Evolutionary conservation across 2,888 invertebrate genomes (phyloP).

Genomic region (Acrobasis consociella): DNA sequence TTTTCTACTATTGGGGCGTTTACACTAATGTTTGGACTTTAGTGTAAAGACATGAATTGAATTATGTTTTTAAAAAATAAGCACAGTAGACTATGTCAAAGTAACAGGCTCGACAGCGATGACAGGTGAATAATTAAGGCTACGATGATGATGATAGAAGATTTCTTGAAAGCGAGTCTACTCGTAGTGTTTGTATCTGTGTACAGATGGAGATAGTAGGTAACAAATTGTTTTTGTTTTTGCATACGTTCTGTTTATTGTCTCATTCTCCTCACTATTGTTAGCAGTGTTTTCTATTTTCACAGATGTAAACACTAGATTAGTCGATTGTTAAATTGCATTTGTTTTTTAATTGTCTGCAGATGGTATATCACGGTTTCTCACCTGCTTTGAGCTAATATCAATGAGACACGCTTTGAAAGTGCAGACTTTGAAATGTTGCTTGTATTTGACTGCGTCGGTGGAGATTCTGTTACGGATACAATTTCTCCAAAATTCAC

Average conservation of each 20-base stretch:
- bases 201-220: slow-evolving; percentile 1
- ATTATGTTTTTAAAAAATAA: too few relatives aligned
- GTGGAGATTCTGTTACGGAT: slow-evolving; percentile 22
- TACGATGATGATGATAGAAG: not conserved
- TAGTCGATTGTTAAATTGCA: slow-evolving; percentile 16
- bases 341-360: slow-evolving; percentile 9
- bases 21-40: slow-evolving; percentile 19
- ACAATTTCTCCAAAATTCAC: slow-evolving; percentile 24
- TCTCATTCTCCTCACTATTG: slow-evolving; percentile 14
- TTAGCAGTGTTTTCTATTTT: slow-evolving; percentile 15
- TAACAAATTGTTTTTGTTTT: slow-evolving; percentile 11
- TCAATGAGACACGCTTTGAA: not conserved
- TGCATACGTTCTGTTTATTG: slow-evolving; percentile 9
- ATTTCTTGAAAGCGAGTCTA: not conserved
- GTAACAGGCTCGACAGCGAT: not conserved
- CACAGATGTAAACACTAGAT: slow-evolving; percentile 16
- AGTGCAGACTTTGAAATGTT: not conserved
- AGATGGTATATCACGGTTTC: not conserved
- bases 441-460: slow-evolving; percentile 16
- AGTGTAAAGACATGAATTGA: too few relatives aligned
- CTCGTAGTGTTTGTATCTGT: not conserved
- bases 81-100: too few relatives aligned
- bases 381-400: not conserved
- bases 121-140: not conserved
- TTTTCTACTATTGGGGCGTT: slow-evolving; percentile 35